These are phyloP conservation scores for Ploceus nigricollis DNA, from an alignment of 2,113 vertebrate genomes.

Conservation along the genomic window DNA sequence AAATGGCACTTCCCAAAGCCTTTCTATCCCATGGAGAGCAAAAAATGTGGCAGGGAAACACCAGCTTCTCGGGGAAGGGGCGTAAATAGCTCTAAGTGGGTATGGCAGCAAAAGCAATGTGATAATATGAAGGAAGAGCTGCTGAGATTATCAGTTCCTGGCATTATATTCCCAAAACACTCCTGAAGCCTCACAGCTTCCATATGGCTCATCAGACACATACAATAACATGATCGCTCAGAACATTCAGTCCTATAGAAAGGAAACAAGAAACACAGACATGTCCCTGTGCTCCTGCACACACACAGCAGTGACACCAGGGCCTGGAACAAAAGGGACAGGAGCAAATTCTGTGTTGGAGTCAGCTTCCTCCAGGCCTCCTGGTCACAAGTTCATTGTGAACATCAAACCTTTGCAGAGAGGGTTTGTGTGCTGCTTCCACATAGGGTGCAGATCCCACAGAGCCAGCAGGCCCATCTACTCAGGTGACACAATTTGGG, in stretches of 20 bases:
- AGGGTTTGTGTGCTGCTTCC: accelerated
- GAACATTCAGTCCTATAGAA: constrained; percentile 57
- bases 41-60: background rate
- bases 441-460: accelerated
- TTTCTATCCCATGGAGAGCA: background rate
- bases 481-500: background rate
- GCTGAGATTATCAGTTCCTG: constrained; percentile 57
- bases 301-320: background rate
- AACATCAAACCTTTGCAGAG: background rate
- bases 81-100: constrained; percentile 1
- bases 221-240: constrained; percentile 29
- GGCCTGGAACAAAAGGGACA: background rate
- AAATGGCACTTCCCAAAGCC: background rate
- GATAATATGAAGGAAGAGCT: constrained; percentile 29
- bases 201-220: constrained; percentile 66
- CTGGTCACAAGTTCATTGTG: background rate
- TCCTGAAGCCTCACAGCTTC: constrained; percentile 55
- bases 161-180: constrained; percentile 59
- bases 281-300: background rate
- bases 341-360: background rate
- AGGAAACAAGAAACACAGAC: constrained; percentile 25
- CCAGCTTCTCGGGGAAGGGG: background rate
- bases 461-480: background rate
- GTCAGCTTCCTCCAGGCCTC: background rate
- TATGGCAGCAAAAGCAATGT: constrained; percentile 26